phyloP scores from a whole-genome alignment of 2,888 invertebrate species.

The Drosophila siamana region DNA sequence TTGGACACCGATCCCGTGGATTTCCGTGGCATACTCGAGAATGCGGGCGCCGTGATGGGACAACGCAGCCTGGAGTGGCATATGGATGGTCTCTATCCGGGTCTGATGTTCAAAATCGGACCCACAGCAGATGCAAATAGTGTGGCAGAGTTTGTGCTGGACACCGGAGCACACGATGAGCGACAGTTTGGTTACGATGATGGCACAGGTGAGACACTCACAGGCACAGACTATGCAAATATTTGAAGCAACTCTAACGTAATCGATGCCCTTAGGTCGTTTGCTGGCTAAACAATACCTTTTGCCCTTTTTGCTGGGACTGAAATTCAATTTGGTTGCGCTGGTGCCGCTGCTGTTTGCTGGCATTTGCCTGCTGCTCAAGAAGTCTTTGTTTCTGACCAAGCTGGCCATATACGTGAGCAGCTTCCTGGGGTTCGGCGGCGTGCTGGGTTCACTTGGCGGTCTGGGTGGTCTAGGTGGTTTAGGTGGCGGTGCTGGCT shows the following conservation, averaged over 20 bases:
- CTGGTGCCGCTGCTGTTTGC: constrained; percentile 91
- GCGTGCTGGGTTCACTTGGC: constrained; percentile 80
- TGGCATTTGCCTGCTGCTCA: constrained; percentile 89
- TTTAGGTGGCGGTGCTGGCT: constrained; percentile 40
- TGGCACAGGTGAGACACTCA: constrained; percentile 76
- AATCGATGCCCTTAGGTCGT: constrained; percentile 86
- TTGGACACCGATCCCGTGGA: constrained; percentile 91
- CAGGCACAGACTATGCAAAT: background rate
- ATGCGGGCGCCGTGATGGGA: constrained; percentile 89
- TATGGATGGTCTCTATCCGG: constrained; percentile 90
- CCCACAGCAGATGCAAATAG: constrained; percentile 90
- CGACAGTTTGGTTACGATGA: constrained; percentile 85
- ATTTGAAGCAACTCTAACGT: background rate
- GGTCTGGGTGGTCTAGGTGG: constrained; percentile 65
- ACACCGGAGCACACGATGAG: constrained; percentile 86
- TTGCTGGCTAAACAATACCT: constrained; percentile 90
- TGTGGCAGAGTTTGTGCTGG: constrained; percentile 91
- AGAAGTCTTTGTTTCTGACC: constrained; percentile 91
- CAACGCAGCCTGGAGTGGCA: constrained; percentile 91
- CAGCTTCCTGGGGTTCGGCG: constrained; percentile 88
- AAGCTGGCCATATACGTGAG: constrained; percentile 91
- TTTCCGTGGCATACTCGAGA: constrained; percentile 90
- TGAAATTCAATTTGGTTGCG: constrained; percentile 92
- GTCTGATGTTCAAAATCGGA: constrained; percentile 90
- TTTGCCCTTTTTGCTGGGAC: constrained; percentile 91